Evolutionary conservation across 2,888 invertebrate species (phyloP).

Genomic region (Drosophila acutilabella): DNA sequence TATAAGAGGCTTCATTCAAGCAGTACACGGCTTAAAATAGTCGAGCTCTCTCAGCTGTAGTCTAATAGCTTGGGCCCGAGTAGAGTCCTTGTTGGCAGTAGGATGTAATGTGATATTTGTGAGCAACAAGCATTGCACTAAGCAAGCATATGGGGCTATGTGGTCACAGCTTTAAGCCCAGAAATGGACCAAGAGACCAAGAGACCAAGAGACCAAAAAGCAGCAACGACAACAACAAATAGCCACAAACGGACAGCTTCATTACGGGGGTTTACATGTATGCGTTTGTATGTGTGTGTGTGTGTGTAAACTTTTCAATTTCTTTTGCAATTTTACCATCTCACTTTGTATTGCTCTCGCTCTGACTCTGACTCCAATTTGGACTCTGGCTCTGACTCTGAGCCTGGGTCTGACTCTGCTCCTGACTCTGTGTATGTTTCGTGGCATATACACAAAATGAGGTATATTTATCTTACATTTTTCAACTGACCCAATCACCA

Average conservation of each 20-base stretch:
- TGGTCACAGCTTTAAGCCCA: constrained; percentile 45
- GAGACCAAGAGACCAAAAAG: constrained; percentile 25
- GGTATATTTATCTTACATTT: constrained; percentile 70
- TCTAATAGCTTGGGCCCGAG: background rate
- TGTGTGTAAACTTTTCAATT: constrained; percentile 65
- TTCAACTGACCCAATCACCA: constrained; percentile 66
- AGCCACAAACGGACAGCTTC: constrained; percentile 63
- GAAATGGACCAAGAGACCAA: constrained; percentile 37
- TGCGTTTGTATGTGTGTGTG: constrained; percentile 19
- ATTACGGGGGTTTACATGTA: constrained; percentile 49
- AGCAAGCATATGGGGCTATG: constrained; percentile 31
- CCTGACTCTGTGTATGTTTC: constrained; percentile 21
- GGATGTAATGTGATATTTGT: constrained; percentile 32
- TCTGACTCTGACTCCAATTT: background rate
- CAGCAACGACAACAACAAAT: constrained; percentile 26
- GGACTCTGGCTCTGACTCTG: background rate
- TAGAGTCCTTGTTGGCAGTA: background rate
- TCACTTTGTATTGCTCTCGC: constrained; percentile 60
- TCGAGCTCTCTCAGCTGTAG: background rate
- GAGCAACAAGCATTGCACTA: constrained; percentile 47
- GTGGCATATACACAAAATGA: constrained; percentile 43
- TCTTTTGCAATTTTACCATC: constrained; percentile 67
- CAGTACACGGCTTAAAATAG: background rate
- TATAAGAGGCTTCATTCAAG: no score
- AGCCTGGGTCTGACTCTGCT: background rate